Conservation (phyloP, 2,888 invertebrate species). For the Cephus pygmeus region DNA sequence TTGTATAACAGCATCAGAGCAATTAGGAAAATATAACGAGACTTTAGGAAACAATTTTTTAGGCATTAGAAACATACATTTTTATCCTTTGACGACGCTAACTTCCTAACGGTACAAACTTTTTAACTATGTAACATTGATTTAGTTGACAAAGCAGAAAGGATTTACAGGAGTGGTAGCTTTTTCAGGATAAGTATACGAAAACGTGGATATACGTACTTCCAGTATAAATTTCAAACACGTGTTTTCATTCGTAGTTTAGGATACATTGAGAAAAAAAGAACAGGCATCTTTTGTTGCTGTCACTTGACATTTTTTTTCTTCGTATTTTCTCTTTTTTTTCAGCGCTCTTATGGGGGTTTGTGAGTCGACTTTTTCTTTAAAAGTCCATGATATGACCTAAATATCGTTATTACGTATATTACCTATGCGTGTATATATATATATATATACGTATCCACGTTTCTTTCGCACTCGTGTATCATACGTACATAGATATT, state of each 20-base stretch:
- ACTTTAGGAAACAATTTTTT: no score
- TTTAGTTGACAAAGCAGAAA: background rate
- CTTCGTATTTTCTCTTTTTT: background rate
- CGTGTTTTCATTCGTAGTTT: background rate
- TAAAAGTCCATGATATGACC: background rate
- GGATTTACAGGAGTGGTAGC: background rate
- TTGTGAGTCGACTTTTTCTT: background rate
- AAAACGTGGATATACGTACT: background rate
- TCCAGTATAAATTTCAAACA: background rate
- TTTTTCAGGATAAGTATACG: background rate
- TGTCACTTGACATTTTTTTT: background rate
- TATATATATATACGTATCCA: conserved; percentile 4
- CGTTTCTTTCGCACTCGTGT: background rate
- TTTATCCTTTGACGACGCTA: no score
- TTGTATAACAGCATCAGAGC: no score
- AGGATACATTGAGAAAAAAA: background rate
- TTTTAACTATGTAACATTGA: background rate
- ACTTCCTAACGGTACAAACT: no score
- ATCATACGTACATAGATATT: conserved; percentile 38
- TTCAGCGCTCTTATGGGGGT: background rate
- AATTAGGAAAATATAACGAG: no score
- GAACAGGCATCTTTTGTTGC: background rate
- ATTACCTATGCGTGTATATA: conserved; percentile 7
- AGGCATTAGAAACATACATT: no score
- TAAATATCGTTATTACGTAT: background rate